These are phyloP conservation scores for Diplolepis rosae DNA, from an alignment of 2,888 invertebrate genomes.

Conservation along the genomic window DNA sequence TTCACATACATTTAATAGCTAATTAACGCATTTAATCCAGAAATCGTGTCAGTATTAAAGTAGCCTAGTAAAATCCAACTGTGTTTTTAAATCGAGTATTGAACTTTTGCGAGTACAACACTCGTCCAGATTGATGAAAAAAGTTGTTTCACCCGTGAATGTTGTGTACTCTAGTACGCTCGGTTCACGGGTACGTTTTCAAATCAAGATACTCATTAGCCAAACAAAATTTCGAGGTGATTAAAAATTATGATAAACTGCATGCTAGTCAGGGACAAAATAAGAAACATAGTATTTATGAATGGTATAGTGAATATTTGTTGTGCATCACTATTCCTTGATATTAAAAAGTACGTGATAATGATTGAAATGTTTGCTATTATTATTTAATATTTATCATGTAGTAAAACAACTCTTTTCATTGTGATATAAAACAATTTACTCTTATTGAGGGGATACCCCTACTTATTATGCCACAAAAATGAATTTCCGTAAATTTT, in stretches of 20 bases:
- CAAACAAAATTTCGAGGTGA: too few species aligned
- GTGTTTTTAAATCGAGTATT: background rate
- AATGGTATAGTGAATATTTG: too few species aligned
- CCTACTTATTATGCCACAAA: too few species aligned
- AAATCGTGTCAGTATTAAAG: constrained; percentile 18
- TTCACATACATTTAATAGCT: constrained; percentile 47
- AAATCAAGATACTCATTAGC: too few species aligned
- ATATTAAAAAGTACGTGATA: too few species aligned
- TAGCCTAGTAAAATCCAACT: background rate
- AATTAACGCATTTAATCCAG: constrained; percentile 38
- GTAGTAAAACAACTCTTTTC: too few species aligned
- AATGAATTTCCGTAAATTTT: too few species aligned
- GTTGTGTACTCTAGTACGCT: background rate
- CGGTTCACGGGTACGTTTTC: background rate
- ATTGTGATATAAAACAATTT: too few species aligned
- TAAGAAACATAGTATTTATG: background rate
- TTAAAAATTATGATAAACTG: constrained; percentile 6
- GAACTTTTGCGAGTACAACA: constrained; percentile 11
- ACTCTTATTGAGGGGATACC: too few species aligned
- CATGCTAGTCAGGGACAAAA: background rate
- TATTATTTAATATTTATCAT: too few species aligned
- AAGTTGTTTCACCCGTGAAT: constrained; percentile 21
- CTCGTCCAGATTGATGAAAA: constrained; percentile 16
- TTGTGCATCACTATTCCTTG: too few species aligned
- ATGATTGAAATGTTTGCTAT: too few species aligned